phyloP scores from a whole-genome alignment of 1,140 invertebrate genomes.

The Drosophila kohkoa region DNA sequence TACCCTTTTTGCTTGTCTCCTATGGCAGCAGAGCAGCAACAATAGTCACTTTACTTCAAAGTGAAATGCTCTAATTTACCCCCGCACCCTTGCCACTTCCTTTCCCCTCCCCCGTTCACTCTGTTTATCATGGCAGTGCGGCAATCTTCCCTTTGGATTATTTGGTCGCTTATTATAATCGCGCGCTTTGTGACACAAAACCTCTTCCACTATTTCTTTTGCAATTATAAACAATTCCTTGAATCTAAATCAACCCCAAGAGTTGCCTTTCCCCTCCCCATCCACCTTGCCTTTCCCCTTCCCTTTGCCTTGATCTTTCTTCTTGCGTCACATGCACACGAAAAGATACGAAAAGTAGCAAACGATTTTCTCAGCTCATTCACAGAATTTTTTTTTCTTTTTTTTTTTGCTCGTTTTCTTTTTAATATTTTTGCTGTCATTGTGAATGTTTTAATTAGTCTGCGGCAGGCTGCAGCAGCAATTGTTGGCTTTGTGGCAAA shows the following conservation, averaged over 20 bases:
- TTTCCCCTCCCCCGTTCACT: background rate
- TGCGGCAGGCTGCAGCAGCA: conserved; percentile 30
- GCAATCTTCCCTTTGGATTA: conserved; percentile 9
- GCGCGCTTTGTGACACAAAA: conserved; percentile 44
- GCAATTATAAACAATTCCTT: conserved; percentile 52
- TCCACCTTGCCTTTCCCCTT: no score
- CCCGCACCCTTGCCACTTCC: background rate
- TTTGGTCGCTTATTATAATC: conserved; percentile 54
- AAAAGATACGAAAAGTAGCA: conserved; percentile 31
- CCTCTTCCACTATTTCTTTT: conserved; percentile 41
- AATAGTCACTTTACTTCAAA: conserved; percentile 41
- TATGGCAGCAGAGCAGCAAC: conserved; percentile 1
- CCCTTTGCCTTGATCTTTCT: background rate
- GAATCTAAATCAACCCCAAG: conserved; percentile 40
- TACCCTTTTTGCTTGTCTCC: background rate
- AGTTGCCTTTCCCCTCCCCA: background rate
- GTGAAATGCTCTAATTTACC: conserved; percentile 24
- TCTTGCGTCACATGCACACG: conserved; percentile 23
- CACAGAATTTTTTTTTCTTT: conserved; percentile 32
- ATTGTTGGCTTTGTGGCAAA: conserved; percentile 53
- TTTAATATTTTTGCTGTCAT: conserved; percentile 60
- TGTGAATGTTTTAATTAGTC: conserved; percentile 80
- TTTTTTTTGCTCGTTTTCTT: conserved; percentile 30
- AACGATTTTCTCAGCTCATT: conserved; percentile 31
- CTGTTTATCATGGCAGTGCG: background rate